These are phyloP conservation scores for Protosalanx chinensis DNA, from an alignment of 2,797 vertebrate genomes.

Conservation along the genomic window DNA sequence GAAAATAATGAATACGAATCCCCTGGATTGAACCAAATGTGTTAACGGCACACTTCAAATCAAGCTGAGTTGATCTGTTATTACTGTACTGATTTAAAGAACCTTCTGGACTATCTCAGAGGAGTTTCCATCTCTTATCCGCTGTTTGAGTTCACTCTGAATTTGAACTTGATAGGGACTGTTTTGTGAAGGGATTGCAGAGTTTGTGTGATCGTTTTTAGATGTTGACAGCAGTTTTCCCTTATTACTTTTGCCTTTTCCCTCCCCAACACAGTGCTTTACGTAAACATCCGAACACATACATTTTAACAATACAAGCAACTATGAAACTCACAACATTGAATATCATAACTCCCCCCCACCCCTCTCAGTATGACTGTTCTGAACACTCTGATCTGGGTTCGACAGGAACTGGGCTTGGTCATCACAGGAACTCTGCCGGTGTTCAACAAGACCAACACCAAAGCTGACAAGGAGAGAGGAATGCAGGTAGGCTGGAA, in stretches of 20 bases:
- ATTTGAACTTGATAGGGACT: conserved; percentile 4
- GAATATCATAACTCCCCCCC: too few species aligned
- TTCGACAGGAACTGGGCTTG: conserved; percentile 85
- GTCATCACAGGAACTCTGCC: conserved; percentile 97
- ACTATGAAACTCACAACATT: background rate
- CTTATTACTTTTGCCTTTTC: background rate
- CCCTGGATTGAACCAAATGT: too few species aligned
- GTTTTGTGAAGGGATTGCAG: background rate
- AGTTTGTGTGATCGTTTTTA: conserved; percentile 3
- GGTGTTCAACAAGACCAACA: conserved; percentile 89
- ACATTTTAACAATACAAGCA: background rate
- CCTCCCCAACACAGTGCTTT: background rate
- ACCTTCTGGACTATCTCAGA: background rate
- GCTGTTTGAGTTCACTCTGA: conserved; percentile 5
- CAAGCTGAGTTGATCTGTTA: background rate
- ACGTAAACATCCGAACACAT: background rate
- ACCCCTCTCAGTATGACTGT: background rate
- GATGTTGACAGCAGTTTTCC: background rate
- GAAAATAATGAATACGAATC: too few species aligned
- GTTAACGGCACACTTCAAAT: too few species aligned
- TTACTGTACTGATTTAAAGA: background rate
- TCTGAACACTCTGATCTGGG: conserved; percentile 31
- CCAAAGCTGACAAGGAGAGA: conserved; percentile 64
- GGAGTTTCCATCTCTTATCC: background rate
- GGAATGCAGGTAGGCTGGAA: conserved; percentile 61